These are phyloP conservation scores for Amorpha juglandis DNA, from an alignment of 2,888 invertebrate genomes.

Conservation along the genomic window DNA sequence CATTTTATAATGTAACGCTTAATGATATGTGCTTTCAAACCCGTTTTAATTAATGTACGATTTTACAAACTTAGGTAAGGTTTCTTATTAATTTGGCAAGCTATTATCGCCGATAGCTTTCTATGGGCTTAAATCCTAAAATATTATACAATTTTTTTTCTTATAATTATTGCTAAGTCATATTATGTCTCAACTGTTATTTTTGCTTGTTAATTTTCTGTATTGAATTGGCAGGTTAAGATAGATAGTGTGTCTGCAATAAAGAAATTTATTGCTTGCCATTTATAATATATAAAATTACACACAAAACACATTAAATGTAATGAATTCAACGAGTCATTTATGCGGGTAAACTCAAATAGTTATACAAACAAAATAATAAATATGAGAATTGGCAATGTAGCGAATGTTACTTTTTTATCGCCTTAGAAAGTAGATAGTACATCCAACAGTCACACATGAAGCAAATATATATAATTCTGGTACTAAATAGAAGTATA, in stretches of 20 bases:
- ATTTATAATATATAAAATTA: too few species aligned
- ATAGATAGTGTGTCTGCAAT: slow-evolving; percentile 1
- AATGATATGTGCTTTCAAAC: slow-evolving; percentile 27
- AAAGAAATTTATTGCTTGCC: background rate
- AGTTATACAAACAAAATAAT: too few species aligned
- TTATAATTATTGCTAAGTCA: slow-evolving; percentile 8
- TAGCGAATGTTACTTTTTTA: too few species aligned
- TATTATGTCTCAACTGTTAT: slow-evolving; percentile 17
- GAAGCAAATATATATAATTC: background rate
- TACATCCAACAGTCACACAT: too few species aligned
- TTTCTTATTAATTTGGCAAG: slow-evolving; percentile 11
- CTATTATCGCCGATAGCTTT: slow-evolving; percentile 4
- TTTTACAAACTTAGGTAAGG: background rate
- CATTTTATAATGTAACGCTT: slow-evolving; percentile 32
- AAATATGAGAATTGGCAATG: too few species aligned
- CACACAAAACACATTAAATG: slow-evolving; percentile 3
- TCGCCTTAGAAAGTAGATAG: too few species aligned
- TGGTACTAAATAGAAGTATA: background rate
- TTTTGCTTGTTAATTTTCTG: slow-evolving; percentile 20
- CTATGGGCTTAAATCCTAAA: slow-evolving; percentile 5
- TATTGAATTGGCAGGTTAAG: slow-evolving; percentile 13
- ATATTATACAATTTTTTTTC: background rate
- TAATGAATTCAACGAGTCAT: background rate
- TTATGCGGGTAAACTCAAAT: too few species aligned
- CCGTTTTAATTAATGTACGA: slow-evolving; percentile 2